Base-by-base conservation (phyloP, 2,797 vertebrate genomes). In the Jordanella pulchra region DNA sequence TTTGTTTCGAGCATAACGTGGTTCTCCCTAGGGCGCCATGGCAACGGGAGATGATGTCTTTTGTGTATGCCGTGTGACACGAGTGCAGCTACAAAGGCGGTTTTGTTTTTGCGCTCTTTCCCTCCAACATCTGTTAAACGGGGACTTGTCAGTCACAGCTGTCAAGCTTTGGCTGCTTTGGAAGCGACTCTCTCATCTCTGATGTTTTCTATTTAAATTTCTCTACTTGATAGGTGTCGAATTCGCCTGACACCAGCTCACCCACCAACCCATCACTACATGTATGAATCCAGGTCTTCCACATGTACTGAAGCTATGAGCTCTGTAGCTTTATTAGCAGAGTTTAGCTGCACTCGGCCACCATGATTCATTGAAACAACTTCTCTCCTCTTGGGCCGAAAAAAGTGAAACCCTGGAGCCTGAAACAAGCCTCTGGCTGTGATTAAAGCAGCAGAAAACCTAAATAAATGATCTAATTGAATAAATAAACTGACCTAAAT, bases 21-120 rank as follows among this genome's bases (percentile, higher is more conserved):
- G 32, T 32, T 73, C 74, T 27, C 53, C n/a, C 23, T 39, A 71
- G 63, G 69, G 58, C 4, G 1, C 78, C 77, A 78, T 81, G 77
- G 75, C 78, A 77, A 88, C 71, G 3, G 63, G 66, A 77, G 63
- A 68, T 65, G 71, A 35, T 77, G 70, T 51, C 73, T 25, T 87
- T 67, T 77, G 48, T 83, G 64, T 53, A 7, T 6, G 2, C n/a
- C 0, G 44, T 44, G 1, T 73, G 76, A 79, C 53, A 81, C 61
- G 5, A 61, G 69, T 71, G 45, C n/a, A 45, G 32, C 9, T 11
- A 42, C 53, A 51, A 70, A 64, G 67, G 61, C 65, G 48, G 9
- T 54, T 4, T 28, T 48, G 10, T 39, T 48, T 56, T 18, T 44
- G 75, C 15, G 58, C 44, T 13, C 30, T n/a, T 28, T 3, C 15